Conservation (phyloP, 1,140 invertebrate species). For the Nasonia vitripennis region DNA sequence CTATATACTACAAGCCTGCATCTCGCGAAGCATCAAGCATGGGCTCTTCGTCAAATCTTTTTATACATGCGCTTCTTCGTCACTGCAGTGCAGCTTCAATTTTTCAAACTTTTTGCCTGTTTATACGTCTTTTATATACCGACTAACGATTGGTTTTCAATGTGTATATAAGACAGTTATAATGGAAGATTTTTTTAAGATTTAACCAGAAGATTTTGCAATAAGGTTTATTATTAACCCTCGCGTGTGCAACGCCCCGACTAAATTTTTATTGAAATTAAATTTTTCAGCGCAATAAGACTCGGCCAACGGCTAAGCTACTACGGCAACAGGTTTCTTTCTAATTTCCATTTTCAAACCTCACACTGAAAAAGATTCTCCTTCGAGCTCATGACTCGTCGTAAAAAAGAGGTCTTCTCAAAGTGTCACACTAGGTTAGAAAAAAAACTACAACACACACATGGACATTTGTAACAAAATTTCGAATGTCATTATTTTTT, state of each 20-base stretch:
- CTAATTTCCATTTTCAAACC: neutral
- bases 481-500: neutral
- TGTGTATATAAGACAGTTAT: neutral
- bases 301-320: neutral
- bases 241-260: neutral
- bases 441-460: neutral
- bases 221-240: neutral
- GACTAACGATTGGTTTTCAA: neutral
- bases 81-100: neutral
- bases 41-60: neutral
- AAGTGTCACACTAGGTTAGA: neutral
- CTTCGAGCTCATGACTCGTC: neutral
- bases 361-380: neutral
- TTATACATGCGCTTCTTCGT: neutral
- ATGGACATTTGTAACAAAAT: neutral
- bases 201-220: neutral
- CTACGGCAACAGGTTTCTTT: neutral
- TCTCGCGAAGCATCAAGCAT: neutral
- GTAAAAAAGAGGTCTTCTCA: neutral
- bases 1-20: neutral
- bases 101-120: neutral
- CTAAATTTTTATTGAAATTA: conserved; percentile 6
- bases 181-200: neutral
- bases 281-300: neutral
- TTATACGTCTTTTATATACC: neutral